Conservation (phyloP, 2,113 vertebrate species). For the Prochilodus magdalenae region DNA sequence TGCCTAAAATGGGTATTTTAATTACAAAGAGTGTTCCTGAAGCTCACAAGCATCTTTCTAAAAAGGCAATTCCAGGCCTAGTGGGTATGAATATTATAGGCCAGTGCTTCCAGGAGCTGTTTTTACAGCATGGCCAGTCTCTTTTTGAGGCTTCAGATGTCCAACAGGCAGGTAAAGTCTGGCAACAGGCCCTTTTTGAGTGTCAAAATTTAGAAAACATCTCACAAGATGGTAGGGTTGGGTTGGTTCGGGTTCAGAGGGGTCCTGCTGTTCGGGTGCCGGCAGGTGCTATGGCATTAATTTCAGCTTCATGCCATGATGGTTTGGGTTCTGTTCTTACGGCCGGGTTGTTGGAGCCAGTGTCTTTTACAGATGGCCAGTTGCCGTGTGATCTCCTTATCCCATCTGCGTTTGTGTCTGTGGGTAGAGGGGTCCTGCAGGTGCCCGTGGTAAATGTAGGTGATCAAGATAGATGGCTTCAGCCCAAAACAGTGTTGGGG, state of each 20-base stretch:
- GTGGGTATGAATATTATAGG: constrained; percentile 22
- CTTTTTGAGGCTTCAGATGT: background rate
- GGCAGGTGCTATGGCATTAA: background rate
- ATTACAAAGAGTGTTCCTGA: background rate
- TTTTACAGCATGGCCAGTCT: background rate
- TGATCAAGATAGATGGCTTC: no score
- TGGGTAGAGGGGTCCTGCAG: no score
- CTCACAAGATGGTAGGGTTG: no score
- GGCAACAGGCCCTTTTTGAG: background rate
- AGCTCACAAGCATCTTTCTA: background rate
- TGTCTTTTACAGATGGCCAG: background rate
- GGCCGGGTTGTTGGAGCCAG: background rate
- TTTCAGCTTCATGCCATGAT: background rate
- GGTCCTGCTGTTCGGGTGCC: background rate
- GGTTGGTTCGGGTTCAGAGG: background rate
- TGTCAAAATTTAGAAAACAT: background rate
- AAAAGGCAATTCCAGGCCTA: constrained; percentile 20
- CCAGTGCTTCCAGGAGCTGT: constrained; percentile 23
- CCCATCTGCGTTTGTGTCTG: no score
- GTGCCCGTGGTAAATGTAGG: no score
- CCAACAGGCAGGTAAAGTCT: background rate
- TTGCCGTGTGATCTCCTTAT: background rate
- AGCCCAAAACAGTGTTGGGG: background rate
- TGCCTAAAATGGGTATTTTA: constrained; percentile 20
- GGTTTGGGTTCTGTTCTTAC: background rate